Conservation (phyloP, 2,888 invertebrate genomes). For the Hypselothyrea guttata region DNA sequence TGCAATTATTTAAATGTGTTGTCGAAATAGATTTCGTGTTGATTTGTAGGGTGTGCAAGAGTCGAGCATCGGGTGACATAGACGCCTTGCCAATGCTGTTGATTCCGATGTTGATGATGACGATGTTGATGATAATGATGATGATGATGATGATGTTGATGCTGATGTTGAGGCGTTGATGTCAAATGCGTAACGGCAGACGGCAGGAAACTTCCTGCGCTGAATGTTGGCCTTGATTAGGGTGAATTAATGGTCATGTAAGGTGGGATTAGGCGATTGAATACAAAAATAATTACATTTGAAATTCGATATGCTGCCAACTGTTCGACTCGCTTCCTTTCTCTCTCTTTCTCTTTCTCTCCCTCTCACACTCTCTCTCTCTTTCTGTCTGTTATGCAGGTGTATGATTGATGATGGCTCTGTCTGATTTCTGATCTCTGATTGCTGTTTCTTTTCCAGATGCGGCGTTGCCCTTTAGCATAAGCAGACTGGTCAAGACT, state of each 20-base stretch:
- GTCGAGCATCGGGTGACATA: slow-evolving; percentile 30
- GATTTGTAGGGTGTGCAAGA: slow-evolving; percentile 41
- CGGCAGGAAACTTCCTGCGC: slow-evolving; percentile 2
- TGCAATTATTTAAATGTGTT: too few relatives aligned
- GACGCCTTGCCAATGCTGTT: slow-evolving; percentile 19
- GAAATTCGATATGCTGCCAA: slow-evolving; percentile 80
- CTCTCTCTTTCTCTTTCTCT: too few relatives aligned
- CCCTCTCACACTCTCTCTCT: slow-evolving; percentile 11
- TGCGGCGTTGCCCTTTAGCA: slow-evolving; percentile 90
- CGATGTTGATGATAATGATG: background rate
- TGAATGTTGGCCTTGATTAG: slow-evolving; percentile 75
- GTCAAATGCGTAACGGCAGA: slow-evolving; percentile 55
- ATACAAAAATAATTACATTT: slow-evolving; percentile 81
- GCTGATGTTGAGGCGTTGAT: slow-evolving; percentile 66
- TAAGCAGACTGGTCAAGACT: slow-evolving; percentile 88
- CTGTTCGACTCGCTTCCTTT: slow-evolving; percentile 31
- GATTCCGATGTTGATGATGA: too few relatives aligned
- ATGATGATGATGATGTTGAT: slow-evolving; percentile 32
- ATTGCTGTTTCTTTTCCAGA: slow-evolving; percentile 83
- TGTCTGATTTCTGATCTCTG: slow-evolving; percentile 40
- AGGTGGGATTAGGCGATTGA: slow-evolving; percentile 81
- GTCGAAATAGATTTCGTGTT: background rate
- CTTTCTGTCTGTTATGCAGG: slow-evolving; percentile 32
- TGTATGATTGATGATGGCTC: slow-evolving; percentile 62
- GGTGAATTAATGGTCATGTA: slow-evolving; percentile 82